A percentile compares a stretch with the other conserved stretches of the same genome.
Evolutionary conservation across 2,888 invertebrate genomes (phyloP).

Genomic region (Mechanitis mazaeus): DNA sequence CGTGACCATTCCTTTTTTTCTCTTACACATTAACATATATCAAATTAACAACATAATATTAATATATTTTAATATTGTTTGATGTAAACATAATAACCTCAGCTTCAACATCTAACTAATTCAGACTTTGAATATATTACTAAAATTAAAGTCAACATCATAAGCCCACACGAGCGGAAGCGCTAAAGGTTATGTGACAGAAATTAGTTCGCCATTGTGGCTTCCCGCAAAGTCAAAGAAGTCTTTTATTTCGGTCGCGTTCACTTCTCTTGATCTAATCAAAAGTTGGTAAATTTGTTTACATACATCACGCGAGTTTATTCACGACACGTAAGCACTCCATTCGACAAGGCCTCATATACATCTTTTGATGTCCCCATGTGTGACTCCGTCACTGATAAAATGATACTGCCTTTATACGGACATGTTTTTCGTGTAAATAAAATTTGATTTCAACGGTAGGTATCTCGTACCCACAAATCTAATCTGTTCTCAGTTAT

Average conservation of each 20-base stretch:
- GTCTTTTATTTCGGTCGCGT: conserved; percentile 56
- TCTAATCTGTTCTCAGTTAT: conserved; percentile 49
- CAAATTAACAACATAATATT: no score
- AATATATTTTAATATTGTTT: no score
- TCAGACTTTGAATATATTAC: no score
- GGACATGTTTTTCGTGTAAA: conserved; percentile 61
- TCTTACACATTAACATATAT: no score
- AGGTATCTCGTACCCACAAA: conserved; percentile 52
- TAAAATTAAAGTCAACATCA: not conserved
- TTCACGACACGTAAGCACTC: conserved; percentile 66
- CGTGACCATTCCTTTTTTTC: not conserved
- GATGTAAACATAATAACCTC: no score
- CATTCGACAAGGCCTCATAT: conserved; percentile 51
- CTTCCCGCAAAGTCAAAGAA: conserved; percentile 30
- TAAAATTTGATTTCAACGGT: conserved; percentile 56
- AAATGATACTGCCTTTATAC: conserved; percentile 53
- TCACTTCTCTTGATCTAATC: conserved; percentile 61
- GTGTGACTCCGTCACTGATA: conserved; percentile 53
- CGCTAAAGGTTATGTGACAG: conserved; percentile 31
- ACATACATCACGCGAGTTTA: conserved; percentile 58
- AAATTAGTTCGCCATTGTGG: conserved; percentile 34
- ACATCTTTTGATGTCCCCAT: conserved; percentile 59
- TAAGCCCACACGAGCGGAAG: conserved; percentile 25
- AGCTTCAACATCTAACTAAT: not conserved
- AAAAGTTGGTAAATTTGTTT: conserved; percentile 72